These are phyloP conservation scores for Cerastoderma edule DNA, from an alignment of 2,888 invertebrate species.

Conservation along the genomic window DNA sequence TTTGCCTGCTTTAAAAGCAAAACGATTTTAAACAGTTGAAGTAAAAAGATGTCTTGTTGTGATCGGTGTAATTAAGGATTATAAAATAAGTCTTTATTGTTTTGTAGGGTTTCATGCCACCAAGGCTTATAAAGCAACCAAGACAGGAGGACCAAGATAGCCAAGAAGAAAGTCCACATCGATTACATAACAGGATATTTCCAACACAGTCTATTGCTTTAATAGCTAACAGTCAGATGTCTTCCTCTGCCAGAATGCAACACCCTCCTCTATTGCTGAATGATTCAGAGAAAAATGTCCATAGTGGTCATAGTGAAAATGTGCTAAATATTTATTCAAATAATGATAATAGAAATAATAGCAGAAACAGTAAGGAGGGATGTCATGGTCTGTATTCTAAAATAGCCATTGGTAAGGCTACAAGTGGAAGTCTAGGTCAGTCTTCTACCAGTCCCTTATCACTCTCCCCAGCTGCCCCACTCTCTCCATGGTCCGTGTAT, in stretches of 20 bases:
- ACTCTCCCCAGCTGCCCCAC: not conserved
- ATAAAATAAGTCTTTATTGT: not conserved
- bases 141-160: slow-evolving; percentile 11
- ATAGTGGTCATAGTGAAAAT: not conserved
- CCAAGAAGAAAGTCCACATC: not conserved
- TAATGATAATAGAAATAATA: not conserved
- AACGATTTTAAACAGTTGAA: no score
- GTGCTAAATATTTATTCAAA: slow-evolving; percentile 6
- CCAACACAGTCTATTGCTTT: slow-evolving; percentile 8
- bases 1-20: no score
- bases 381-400: no score
- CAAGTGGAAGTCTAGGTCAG: not conserved
- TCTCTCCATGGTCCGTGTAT: slow-evolving; percentile 63
- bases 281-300: no score
- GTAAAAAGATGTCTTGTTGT: no score
- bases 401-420: no score
- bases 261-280: no score
- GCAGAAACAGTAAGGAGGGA: no score
- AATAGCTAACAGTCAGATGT: no score
- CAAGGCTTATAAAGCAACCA: slow-evolving; percentile 62
- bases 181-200: not conserved
- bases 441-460: not conserved
- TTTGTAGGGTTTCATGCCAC: slow-evolving; percentile 73
- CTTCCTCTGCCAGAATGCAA: no score
- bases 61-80: no score